These are phyloP conservation scores for Tenthredo livida DNA, from an alignment of 2,888 invertebrate species.

Conservation along the genomic window DNA sequence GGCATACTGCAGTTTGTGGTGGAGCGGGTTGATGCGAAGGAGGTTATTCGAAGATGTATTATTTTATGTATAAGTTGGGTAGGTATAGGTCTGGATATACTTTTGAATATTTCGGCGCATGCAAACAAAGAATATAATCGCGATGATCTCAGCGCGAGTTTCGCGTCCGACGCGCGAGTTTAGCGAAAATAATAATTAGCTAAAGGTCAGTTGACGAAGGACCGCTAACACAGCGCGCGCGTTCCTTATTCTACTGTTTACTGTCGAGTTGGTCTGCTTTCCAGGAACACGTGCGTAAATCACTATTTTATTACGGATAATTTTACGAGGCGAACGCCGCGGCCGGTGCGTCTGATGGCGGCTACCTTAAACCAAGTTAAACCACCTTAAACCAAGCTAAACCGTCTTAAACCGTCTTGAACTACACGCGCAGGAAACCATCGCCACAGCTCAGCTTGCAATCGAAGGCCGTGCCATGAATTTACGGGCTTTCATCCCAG, in stretches of 20 bases:
- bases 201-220: constrained; percentile 62
- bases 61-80: background rate
- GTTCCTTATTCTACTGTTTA: constrained; percentile 57
- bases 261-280: constrained; percentile 69
- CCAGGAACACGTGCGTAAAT: constrained; percentile 65
- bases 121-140: constrained; percentile 48
- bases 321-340: constrained; percentile 71
- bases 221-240: constrained; percentile 19
- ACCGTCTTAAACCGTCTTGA: constrained; percentile 34
- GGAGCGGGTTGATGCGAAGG: background rate
- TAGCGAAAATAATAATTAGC: constrained; percentile 59
- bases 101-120: background rate
- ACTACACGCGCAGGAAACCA: constrained; percentile 34
- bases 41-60: background rate
- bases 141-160: constrained; percentile 40
- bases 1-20: background rate
- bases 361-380: constrained; percentile 65
- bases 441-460: constrained; percentile 58
- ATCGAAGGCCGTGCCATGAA: constrained; percentile 59
- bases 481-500: constrained; percentile 33
- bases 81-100: background rate
- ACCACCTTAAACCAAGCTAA: constrained; percentile 47
- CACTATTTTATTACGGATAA: constrained; percentile 70
- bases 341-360: constrained; percentile 61
- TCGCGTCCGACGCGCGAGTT: constrained; percentile 39